Evolutionary conservation across 2,113 vertebrate genomes (phyloP), one percentile per base, ranked within the genome.

Genomic region (Corythoichthys haematopterus): DNA sequence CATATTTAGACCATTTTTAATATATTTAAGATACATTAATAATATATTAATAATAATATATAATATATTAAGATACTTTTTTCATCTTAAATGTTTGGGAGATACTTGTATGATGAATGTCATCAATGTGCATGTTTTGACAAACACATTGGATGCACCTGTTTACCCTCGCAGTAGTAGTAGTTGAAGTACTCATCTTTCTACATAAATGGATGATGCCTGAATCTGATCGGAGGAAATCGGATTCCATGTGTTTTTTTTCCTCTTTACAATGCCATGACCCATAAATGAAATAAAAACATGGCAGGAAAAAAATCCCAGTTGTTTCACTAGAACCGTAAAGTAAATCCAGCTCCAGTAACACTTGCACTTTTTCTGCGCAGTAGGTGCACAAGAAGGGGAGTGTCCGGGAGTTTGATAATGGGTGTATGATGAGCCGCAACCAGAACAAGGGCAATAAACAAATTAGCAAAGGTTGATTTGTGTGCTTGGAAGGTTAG

Each of bases 391-490:
- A 57, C 55, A 57, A 28, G 28, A 11, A 16, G 33, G 60, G 76
- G 62, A 43, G 37, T 15, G 68, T 36, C 61, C 65, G 62, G 72
- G 63, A 58, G 63, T 65, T 65, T 77, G 53, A 57, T 66, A 64
- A 69, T 9, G 62, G 59, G 66, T 65, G 74, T 69, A 35, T 70
- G 68, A 69, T 67, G 77, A 71, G 64, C 70, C 62, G 59, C 64
- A 86, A 84, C 82, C 76, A 74, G 85, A 85, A 78, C 85, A 80
- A 91, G 73, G 77, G 82, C 88, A 91, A 91, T 93, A 93, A 93
- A 93, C 85, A 92, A 93, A 93, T 93, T 89, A 89, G 79, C 87
- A 15, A 72, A 78, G 85, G 78, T 85, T 92, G 75, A 82, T 79
- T 79, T 85, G 78, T 80, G 79, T 73, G 91, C 80, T 77, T 68